phyloP scores from a whole-genome alignment of 2,888 invertebrate genomes.

The Limnephilus lunatus region DNA sequence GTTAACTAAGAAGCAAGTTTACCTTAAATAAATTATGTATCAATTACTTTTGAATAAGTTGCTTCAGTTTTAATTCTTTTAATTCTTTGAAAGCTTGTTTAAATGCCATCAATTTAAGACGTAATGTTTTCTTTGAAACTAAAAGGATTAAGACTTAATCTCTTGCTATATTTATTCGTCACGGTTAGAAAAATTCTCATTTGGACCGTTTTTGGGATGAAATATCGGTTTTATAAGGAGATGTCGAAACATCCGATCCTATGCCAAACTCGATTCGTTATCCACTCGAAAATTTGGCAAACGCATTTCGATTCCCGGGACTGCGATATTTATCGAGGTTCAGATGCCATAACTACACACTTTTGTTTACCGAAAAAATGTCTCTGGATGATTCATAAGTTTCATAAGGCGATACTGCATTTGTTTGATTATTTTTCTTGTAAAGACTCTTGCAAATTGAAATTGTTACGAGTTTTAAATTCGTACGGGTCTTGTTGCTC shows the following conservation, averaged over 20 bases:
- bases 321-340: constrained; percentile 38
- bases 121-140: neutral
- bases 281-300: constrained; percentile 60
- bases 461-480: neutral
- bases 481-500: neutral
- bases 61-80: too few relatives aligned
- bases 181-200: constrained; percentile 10
- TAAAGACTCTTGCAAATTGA: neutral
- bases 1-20: neutral
- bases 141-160: neutral
- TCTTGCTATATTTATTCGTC: neutral
- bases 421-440: neutral
- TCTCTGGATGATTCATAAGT: neutral
- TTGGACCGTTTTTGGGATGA: constrained; percentile 46
- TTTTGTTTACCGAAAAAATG: constrained; percentile 21
- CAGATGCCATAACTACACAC: neutral
- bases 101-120: neutral
- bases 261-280: constrained; percentile 62
- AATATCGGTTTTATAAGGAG: constrained; percentile 56
- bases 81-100: neutral
- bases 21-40: too few relatives aligned
- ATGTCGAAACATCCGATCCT: constrained; percentile 53
- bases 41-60: too few relatives aligned
- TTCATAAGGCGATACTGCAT: neutral
- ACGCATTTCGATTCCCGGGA: constrained; percentile 28